These are phyloP conservation scores for Brachyhypopomus occidentalis DNA, from an alignment of 2,113 vertebrate species.

Conservation along the genomic window DNA sequence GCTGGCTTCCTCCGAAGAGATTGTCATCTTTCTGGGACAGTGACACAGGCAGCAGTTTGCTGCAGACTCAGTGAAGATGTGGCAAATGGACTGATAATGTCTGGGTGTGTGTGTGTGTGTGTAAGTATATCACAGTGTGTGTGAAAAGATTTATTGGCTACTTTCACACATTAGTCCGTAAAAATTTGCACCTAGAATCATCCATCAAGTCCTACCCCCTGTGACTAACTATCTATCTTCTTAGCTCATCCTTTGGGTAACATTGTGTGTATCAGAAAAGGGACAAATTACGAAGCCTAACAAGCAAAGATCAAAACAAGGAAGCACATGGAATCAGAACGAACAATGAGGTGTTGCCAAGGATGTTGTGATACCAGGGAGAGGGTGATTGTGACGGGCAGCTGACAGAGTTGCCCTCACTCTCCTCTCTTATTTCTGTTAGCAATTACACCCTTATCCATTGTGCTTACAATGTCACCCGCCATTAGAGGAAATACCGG, in stretches of 20 bases:
- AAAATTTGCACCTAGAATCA: conserved; percentile 5
- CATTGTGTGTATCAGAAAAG: not conserved
- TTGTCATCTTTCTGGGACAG: not conserved
- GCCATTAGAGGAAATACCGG: no score
- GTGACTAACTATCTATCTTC: not conserved
- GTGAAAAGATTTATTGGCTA: not conserved
- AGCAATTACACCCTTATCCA: no score
- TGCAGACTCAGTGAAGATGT: not conserved
- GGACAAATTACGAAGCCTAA: not conserved
- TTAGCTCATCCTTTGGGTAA: conserved; percentile 8
- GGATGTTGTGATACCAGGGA: no score
- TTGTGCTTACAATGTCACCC: no score
- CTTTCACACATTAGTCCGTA: not conserved
- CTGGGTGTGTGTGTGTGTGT: not conserved
- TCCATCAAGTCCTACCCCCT: not conserved
- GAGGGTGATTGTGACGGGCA: no score
- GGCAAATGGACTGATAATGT: not conserved
- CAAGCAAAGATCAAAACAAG: not conserved
- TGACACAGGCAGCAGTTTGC: not conserved
- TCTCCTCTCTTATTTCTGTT: no score
- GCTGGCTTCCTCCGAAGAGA: no score
- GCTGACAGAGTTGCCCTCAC: no score
- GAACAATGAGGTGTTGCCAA: not conserved
- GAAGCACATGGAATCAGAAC: not conserved
- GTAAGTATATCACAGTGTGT: not conserved